These are phyloP conservation scores for Heliconius congener DNA, from an alignment of 1,140 invertebrate genomes.

Conservation along the genomic window DNA sequence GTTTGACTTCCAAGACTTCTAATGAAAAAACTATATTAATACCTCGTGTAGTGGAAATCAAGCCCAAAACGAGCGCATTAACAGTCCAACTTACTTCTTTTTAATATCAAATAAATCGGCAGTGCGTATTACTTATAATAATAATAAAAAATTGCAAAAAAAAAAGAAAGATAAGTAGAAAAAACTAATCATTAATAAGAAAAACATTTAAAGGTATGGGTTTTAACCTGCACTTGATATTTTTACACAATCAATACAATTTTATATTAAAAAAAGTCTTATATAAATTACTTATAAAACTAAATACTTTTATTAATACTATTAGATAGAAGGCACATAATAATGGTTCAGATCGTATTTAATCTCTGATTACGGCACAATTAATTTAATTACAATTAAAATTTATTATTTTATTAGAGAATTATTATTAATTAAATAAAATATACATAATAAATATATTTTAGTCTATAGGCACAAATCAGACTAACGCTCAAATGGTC, in stretches of 20 bases:
- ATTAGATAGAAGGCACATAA: slow-evolving; percentile 54
- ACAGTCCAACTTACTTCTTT: neutral
- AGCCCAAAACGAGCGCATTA: no score
- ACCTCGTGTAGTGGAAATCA: no score
- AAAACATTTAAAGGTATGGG: no score
- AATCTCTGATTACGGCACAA: slow-evolving; percentile 71
- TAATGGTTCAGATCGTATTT: slow-evolving; percentile 60
- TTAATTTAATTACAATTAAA: slow-evolving; percentile 32
- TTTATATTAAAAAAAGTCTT: neutral
- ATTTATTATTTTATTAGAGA: neutral
- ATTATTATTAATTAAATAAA: neutral
- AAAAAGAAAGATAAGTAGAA: no score
- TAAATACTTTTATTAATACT: slow-evolving; percentile 16
- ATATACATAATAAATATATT: neutral
- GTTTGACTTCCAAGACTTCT: no score
- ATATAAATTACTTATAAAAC: slow-evolving; percentile 5
- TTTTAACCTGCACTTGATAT: no score
- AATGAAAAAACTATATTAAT: no score
- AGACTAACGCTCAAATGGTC: neutral
- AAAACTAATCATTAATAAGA: no score
- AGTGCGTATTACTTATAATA: neutral
- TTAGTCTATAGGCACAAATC: neutral
- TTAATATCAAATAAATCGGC: neutral
- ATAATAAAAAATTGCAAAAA: neutral
- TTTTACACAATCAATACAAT: no score